Base-by-base conservation (phyloP, 2,113 vertebrate species). In the Neolamprologus falcicula region DNA sequence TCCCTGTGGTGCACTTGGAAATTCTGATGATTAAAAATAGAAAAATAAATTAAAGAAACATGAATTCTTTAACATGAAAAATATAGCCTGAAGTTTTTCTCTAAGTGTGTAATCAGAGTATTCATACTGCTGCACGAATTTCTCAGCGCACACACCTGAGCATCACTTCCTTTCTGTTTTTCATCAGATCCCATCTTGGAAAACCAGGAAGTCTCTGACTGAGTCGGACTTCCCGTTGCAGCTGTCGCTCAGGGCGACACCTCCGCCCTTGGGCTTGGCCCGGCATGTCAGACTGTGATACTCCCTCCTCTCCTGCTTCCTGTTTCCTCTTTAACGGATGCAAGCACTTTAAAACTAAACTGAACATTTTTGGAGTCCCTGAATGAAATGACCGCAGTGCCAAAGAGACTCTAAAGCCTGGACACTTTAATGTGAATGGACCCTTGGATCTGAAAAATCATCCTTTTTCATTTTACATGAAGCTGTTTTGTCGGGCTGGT, bases 171-270 rank as follows among this genome's bases (percentile, higher is more conserved):
- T 53, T 10, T 81, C 19, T 73, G 6, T 68, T 6, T 78, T 78
- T 93, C 85, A 89, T 53, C 96, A 99, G 98, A 98, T 97, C 98
- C 98, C 19, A 98, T 99, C 94, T 93, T 99, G 13, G 98, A 99
- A 42, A 98, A 98, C 89, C 98, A 98, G 47, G 97, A 97, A 68
- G 97, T 96, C 47, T 97, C 97, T 6, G 97, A 98, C 92, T 96
- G 90, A 96, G 21, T 37, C 1, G 26, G 13, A 42, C n/a, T 7
- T 78, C 21, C 4, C 4, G 5, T 28, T 82, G 81, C n/a, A 42
- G 45, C 68, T 57, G 71, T 55, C 12, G 4, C 42, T 31, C 82
- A 17, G 52, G 37, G 42, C 9, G 9, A 76, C 26, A 28, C 24
- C 9, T 78, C 24, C 24, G n/a, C 26, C 17, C 3, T 5, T 31